Base-by-base conservation (phyloP, 1,140 invertebrate genomes). In the Drosophila pachea region DNA sequence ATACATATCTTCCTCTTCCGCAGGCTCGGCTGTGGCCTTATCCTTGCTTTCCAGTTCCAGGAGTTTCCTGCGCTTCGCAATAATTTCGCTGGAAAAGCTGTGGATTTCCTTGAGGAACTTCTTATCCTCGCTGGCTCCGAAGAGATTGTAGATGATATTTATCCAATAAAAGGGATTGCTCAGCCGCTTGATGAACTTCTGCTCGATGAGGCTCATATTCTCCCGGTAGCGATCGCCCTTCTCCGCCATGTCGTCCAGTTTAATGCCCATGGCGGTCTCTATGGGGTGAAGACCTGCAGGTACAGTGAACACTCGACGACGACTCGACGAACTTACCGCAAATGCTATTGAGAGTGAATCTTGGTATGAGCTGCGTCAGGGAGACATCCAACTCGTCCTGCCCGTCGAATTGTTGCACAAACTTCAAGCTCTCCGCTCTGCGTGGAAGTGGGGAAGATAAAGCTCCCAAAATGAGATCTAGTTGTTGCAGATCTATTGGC, bases 181-280 rank as follows among this genome's bases (percentile, higher is more conserved):
- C 2, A 76, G 4, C 4, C 88, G 77, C 22, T 62, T 54, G 2
- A 88, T 50, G 31, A 88, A 84, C 6, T 56, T 58, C 49, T 87
- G 72, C 33, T 88, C 88, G n/a, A 88, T 77, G 64, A 67, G 69
- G 5, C 64, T 50, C n/a, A 89, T 78, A 48, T 74, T 84, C 2
- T 71, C 58, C 1, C 88, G 75, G 72, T 89, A 89, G 0, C 69
- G 61, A 59, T 89, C 76, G 0, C 83, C 78, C 7, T 86, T 70
- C 40, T 87, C 74, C 2, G 78, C 72, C 68, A 86, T 78, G 32
- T 88, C 74, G 31, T 86, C 78, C 8, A 89, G 58, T 50, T 92
- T 91, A 11, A 91, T 92, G 0, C 95, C 95, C 94, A 97, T 95
- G 7, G 95, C 94, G 29, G 95, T 94, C 89, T 96, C 95, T 95